phyloP scores from a whole-genome alignment of 2,113 vertebrate genomes.

The Apistogramma diplotaenia region DNA sequence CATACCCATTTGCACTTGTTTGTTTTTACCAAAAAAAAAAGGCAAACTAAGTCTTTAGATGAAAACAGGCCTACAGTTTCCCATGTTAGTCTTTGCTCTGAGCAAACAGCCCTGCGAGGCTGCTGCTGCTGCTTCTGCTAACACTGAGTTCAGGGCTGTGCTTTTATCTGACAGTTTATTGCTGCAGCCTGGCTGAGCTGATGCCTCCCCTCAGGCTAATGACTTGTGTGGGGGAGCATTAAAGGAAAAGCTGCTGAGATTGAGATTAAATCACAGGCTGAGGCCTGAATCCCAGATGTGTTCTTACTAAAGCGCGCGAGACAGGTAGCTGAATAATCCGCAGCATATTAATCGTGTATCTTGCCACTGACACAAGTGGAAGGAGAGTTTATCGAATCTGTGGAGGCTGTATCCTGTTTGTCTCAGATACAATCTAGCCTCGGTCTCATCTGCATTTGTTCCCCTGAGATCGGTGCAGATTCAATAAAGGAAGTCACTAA shows the following conservation, averaged over 20 bases:
- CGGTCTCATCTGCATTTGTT: background rate
- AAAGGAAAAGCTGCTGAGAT: conserved; percentile 17
- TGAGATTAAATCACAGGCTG: background rate
- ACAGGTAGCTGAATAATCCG: background rate
- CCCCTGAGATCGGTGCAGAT: background rate
- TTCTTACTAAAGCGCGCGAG: background rate
- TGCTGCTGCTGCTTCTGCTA: conserved; percentile 4
- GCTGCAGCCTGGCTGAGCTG: conserved; percentile 43
- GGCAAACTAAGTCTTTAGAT: background rate
- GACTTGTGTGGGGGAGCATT: conserved; percentile 7
- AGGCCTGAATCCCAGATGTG: background rate
- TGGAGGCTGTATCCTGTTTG: background rate
- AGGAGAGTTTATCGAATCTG: background rate
- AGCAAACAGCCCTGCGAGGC: conserved; percentile 30
- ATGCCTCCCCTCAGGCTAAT: conserved; percentile 34
- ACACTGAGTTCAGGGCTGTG: conserved; percentile 54
- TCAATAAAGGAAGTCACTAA: conserved; percentile 20
- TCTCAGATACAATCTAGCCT: background rate
- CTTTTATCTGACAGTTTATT: conserved; percentile 64
- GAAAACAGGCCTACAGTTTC: conserved; percentile 2
- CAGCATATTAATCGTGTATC: background rate
- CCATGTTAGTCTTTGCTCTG: conserved; percentile 34
- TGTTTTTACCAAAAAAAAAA: background rate
- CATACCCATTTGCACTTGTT: rapidly evolving
- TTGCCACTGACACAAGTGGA: background rate